Percentiles rank a stretch among this genome's conserved stretches.
phyloP scores from a whole-genome alignment of 1,140 invertebrate genomes.

The Drosophila lacertosa region DNA sequence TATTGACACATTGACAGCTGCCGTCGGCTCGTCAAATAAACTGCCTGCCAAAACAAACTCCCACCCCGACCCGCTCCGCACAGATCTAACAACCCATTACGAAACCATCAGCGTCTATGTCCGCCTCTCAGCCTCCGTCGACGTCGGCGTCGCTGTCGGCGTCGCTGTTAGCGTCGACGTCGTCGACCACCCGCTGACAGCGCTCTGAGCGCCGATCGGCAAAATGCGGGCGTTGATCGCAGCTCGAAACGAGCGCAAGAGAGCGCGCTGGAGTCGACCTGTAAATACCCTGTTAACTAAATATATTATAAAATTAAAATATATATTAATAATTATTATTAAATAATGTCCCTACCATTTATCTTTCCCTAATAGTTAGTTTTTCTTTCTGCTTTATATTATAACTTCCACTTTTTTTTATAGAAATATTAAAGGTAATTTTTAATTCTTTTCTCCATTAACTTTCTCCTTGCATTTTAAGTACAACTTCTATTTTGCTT shows the following conservation, averaged over 20 bases:
- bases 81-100: conserved; percentile 39
- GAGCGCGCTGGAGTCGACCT: neutral
- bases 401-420: too few species aligned
- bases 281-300: conserved; percentile 1
- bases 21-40: too few species aligned
- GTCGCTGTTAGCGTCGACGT: conserved; percentile 20
- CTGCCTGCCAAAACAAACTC: conserved; percentile 60
- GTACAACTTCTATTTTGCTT: too few species aligned
- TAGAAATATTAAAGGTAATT: too few species aligned
- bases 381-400: too few species aligned
- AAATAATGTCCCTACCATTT: too few species aligned
- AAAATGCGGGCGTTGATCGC: conserved; percentile 55
- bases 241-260: neutral
- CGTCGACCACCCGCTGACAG: conserved; percentile 52
- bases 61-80: neutral
- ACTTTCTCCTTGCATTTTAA: too few species aligned
- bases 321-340: too few species aligned
- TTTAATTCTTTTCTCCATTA: too few species aligned
- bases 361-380: too few species aligned
- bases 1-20: conserved; percentile 82
- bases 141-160: conserved; percentile 37
- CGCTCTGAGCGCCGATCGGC: conserved; percentile 11
- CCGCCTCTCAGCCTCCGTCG: conserved; percentile 15
- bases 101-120: conserved; percentile 40
- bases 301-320: too few species aligned